Evolutionary conservation across 92 coral and sea anemone species (phyloP), one percentile per base, ranked within the genome.

Genomic region (Bergia puertoricense): DNA sequence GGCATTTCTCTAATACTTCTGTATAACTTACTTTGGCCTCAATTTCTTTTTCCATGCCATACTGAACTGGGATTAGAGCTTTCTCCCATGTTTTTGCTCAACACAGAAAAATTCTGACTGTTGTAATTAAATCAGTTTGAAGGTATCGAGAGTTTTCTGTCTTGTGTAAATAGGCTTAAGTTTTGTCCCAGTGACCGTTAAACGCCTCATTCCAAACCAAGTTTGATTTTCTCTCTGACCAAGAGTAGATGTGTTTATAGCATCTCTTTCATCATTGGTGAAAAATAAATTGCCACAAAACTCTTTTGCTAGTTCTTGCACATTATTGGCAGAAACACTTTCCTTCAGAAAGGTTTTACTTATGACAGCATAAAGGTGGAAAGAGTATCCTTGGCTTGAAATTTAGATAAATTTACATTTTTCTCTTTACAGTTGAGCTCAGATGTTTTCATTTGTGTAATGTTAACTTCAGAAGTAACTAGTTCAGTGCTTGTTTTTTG

Each of bases 111-210:
- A 42, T 85, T 68, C 72, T 83, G 46, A 90, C 88, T 56, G 88
- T 85, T 80, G 82, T 89, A 56, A 59, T 66, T 43, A 93, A 90
- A 91, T 91, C 93, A 77, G 90, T 91, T 69, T 90, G 82, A 57
- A 90, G 91, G 40, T 84, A 87, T 92, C 93, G 79, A 93, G 76
- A 10, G 96, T 89, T 67, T 88, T 93, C 89, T 91, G 92, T 87
- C 92, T 88, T 39, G 93, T 89, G 62, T 88, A 93, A 66, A 93
- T 90, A 57, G 85, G 54, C 71, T 93, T 74, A 15, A 91, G 86
- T 68, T 86, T 91, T 83, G 85, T 90, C 46, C 94, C 89, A 44
- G 92, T 88, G 69, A 92, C 92, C 80, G 90, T 77, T 45, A 89
- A 88, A 44, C 90, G 92, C 82, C 94, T 88, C 91, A 83, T 89